Evolutionary conservation across 2,113 vertebrate species (phyloP).

Genomic region (Alosa alosa): DNA sequence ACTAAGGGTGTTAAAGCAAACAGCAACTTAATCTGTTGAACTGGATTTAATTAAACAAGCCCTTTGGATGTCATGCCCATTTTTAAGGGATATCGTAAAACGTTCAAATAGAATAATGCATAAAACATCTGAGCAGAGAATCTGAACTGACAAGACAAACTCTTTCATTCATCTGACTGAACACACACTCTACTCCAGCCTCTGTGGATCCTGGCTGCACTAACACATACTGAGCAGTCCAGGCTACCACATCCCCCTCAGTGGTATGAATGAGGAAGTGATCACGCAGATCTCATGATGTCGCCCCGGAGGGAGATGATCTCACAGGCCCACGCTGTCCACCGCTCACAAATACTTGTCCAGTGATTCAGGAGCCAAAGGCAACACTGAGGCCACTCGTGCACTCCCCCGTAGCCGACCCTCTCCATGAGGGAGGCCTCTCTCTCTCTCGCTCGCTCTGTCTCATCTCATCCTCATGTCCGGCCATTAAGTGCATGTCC

Average conservation of each 20-base stretch:
- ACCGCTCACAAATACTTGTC: slow-evolving; percentile 31
- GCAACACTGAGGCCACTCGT: neutral
- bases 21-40: neutral
- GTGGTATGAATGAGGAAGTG: slow-evolving; percentile 29
- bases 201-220: neutral
- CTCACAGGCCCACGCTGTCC: slow-evolving; percentile 15
- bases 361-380: slow-evolving; percentile 42
- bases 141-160: neutral
- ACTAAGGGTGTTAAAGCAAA: neutral
- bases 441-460: neutral
- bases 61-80: neutral
- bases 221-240: neutral
- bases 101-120: neutral
- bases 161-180: neutral
- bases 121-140: neutral
- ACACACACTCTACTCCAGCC: neutral
- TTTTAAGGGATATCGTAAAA: neutral
- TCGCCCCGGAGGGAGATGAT: slow-evolving; percentile 2
- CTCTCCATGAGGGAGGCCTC: neutral
- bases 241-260: neutral
- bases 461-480: slow-evolving; percentile 56
- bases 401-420: slow-evolving; percentile 41
- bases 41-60: neutral
- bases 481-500: slow-evolving; percentile 52
- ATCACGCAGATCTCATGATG: slow-evolving; percentile 29